Conservation (phyloP, 2,113 vertebrate species). For the Bubo scandiacus region DNA sequence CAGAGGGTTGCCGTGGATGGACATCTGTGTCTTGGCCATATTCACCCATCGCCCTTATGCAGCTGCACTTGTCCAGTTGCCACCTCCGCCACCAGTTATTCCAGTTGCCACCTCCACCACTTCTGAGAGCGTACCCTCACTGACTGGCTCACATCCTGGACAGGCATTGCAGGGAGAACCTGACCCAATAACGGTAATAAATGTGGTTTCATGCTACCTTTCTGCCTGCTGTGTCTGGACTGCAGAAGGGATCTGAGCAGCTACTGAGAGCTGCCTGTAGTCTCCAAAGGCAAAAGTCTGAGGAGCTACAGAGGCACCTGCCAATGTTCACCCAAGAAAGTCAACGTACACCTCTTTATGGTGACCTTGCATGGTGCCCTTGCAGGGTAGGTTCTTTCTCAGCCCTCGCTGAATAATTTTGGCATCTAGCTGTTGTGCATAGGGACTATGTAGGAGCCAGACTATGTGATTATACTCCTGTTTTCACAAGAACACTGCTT, state of each 20-base stretch:
- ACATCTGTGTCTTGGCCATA: background rate
- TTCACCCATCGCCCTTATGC: background rate
- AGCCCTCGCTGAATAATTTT: background rate
- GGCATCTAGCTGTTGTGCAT: background rate
- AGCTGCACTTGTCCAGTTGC: background rate
- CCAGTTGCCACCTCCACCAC: background rate
- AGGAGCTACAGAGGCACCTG: background rate
- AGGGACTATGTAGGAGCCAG: background rate
- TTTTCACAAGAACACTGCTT: background rate
- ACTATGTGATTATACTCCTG: background rate
- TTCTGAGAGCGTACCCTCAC: background rate
- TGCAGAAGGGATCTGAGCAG: background rate
- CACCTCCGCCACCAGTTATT: background rate
- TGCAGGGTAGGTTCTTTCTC: background rate
- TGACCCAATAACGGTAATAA: background rate
- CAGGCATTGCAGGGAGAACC: background rate
- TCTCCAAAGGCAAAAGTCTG: background rate
- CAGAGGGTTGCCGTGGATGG: background rate
- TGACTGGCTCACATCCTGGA: background rate
- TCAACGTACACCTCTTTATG: background rate
- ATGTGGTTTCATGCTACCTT: background rate
- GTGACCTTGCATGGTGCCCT: background rate
- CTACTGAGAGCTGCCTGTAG: background rate
- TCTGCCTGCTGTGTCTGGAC: background rate
- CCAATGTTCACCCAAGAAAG: background rate